Evolutionary conservation across 1,140 invertebrate species (phyloP), one percentile per base, ranked within the genome.

Genomic region (Steinernema khuongi): DNA sequence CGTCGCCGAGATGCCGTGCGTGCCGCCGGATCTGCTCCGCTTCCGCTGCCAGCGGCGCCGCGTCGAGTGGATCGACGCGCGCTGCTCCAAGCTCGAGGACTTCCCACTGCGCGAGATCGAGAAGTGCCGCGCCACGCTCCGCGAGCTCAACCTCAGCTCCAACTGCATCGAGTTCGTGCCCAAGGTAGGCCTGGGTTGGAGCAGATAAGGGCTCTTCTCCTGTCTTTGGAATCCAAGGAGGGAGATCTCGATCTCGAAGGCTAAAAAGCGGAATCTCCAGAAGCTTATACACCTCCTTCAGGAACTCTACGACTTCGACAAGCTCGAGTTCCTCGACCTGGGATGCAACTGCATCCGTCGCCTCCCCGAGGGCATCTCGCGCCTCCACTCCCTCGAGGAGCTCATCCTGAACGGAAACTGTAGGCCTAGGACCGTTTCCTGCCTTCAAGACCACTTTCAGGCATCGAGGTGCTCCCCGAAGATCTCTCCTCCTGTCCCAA

Each of bases 151-250:
- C 22, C 19, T 60, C 14, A 60, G 50, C 19, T 60, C 50, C 50
- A 60, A 60, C 26, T 60, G 50, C 50, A 60, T 60, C 50, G 50
- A 60, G 26, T 60, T 22, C 50, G 50, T 60, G 14, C 50, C 50
- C 50, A 60, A 60, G 50, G 50, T 60, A 60, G 19, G 50, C 22
- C 26, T 22, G 11, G 4, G 22, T 14, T 17, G n/a, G n/a, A n/a
- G n/a, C n/a, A n/a, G n/a, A n/a, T n/a, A n/a, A n/a, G n/a, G n/a
- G n/a, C n/a, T n/a, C n/a, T n/a, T n/a, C n/a, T n/a, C n/a, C n/a
- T n/a, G n/a, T n/a, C n/a, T n/a, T n/a, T n/a, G n/a, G n/a, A n/a
- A n/a, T n/a, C n/a, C n/a, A n/a, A n/a, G n/a, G n/a, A n/a, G n/a
- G n/a, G n/a, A n/a, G n/a, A n/a, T n/a, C n/a, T n/a, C n/a, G n/a